Base-by-base conservation (phyloP, 2,113 vertebrate species). In the Tenebrosternarchus preto region DNA sequence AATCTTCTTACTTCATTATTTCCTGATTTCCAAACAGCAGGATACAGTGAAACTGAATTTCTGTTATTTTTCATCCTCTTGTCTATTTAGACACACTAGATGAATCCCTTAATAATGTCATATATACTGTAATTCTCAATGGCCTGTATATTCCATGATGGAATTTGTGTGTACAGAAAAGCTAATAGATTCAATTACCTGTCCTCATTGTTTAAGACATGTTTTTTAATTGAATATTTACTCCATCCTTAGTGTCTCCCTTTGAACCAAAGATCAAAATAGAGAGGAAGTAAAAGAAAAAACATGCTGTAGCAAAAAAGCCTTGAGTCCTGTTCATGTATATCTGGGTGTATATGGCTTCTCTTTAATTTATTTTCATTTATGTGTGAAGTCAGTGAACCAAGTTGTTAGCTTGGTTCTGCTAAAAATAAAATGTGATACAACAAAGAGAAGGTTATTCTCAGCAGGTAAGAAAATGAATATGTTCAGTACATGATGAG, bases 191-290 rank as follows among this genome's bases (percentile, higher is more conserved):
- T 66, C 63, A 66, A 66, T 66, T 66, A 16, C 63, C 29, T 66
- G 16, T 72, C 29, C 53, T 56, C 27, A 27, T 31, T 20, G 3
- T 66, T 1, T 19, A 57, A 73, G 24, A 46, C 63, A 15, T 27
- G 11, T 73, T 66, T 56, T 75, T 9, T n/a, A 43, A 46, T 33
- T 24, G 60, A 57, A 72, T 72, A 27, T 74, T 59, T 59, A 60
- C 57, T 36, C 24, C 7, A 4, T 63, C 57, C 72, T 60, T 61
- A 59, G 55, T 70, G 22, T 81, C 43, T 69, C 87, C n/a, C n/a
- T n/a, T n/a, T 88, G 61, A 83, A 67, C 79, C 1, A 1, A 57
- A 75, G 63, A 81, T 81, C 71, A 80, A 76, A 81, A 76, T 59
- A 69, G 19, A 0, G 50, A 61, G 59, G 59, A 31, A 76, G 22